Evolutionary conservation across 2,888 invertebrate genomes (phyloP), one percentile per base, ranked within the genome.

Genomic region (Caenorhabditis sinica): DNA sequence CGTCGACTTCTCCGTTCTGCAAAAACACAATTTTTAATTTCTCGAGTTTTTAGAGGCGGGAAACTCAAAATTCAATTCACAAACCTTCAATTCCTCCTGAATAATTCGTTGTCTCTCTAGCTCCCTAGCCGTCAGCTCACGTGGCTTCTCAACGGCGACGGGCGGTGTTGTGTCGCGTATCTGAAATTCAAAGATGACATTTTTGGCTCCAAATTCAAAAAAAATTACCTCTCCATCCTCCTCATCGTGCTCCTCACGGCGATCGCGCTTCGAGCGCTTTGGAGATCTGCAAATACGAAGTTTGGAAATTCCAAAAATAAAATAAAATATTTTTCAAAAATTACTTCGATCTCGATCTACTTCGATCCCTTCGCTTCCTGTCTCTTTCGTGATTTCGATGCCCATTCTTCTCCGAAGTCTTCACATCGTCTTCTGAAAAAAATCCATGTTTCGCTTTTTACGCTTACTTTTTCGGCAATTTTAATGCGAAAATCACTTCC

Each of bases 71-170:
- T 56, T 58, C 15, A 25, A 23, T n/a, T 58, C 53, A 36, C 36
- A 36, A 9, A 75, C 74, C 72, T 58, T 65, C 66, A 88, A 58
- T 51, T 87, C 82, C 73, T 90, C 86, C 56, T 87, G 82, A 43
- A 88, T 73, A 9, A 86, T 79, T 49, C 85, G 53, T 71, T 86
- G 63, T 28, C 90, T 63, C 40, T 89, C 90, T 17, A 88, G 40
- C 72, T 89, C 88, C 25, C 88, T 82, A 8, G 83, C 85, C 11
- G 89, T 86, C 30, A 83, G 53, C 30, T 80, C 79, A 1, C 80
- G 81, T 13, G 83, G 85, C n/a, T 53, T 53, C 20, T 72, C 80
- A 0, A 25, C n/a, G n/a, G n/a, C 40, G 1, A 30, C 36, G 17
- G 72, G 76, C 2, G 63, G 63, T 3, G 79, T 81, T 15, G 68